A percentile compares a stretch with the other conserved stretches of the same genome.
Evolutionary conservation across 2,888 invertebrate genomes (phyloP).

Genomic region (Smittia sp.): DNA sequence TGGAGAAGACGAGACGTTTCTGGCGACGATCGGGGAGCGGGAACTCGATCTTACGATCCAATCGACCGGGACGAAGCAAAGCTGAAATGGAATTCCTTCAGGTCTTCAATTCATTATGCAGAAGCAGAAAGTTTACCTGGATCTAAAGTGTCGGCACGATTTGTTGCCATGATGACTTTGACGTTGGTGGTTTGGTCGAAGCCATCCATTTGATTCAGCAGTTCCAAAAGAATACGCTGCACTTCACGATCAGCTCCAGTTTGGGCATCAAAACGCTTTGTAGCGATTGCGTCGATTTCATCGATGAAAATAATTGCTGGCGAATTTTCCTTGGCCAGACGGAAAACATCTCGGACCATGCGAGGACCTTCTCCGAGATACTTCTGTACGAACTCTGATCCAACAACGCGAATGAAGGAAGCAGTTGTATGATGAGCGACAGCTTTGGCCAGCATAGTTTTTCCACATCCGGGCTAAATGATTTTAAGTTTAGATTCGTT

Average conservation of each 20-base stretch:
- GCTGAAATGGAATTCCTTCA: conserved; percentile 43
- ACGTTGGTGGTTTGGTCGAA: conserved; percentile 99
- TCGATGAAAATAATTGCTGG: conserved; percentile 99
- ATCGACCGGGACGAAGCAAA: conserved; percentile 65
- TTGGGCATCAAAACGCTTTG: conserved; percentile 97
- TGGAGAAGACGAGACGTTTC: conserved; percentile 96
- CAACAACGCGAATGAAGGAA: conserved; percentile 97
- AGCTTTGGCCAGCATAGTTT: conserved; percentile 99
- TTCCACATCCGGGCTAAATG: conserved; percentile 86
- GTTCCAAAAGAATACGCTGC: conserved; percentile 92
- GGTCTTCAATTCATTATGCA: conserved; percentile 52
- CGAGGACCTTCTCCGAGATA: conserved; percentile 98
- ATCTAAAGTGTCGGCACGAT: conserved; percentile 96
- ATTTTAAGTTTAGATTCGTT: no score
- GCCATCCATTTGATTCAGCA: conserved; percentile 99
- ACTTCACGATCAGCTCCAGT: conserved; percentile 98
- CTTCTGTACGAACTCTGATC: conserved; percentile 99
- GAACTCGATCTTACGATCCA: conserved; percentile 98
- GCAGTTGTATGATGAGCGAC: conserved; percentile 99
- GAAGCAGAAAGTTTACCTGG: conserved; percentile 61
- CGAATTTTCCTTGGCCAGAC: conserved; percentile 97
- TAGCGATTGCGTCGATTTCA: conserved; percentile 99
- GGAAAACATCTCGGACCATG: conserved; percentile 98
- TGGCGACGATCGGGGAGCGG: conserved; percentile 89
- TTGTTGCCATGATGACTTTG: conserved; percentile 96